A percentile compares a stretch with the other conserved stretches of the same genome.
phyloP scores from a whole-genome alignment of 2,113 vertebrate genomes.

The Tapirus terrestris region DNA sequence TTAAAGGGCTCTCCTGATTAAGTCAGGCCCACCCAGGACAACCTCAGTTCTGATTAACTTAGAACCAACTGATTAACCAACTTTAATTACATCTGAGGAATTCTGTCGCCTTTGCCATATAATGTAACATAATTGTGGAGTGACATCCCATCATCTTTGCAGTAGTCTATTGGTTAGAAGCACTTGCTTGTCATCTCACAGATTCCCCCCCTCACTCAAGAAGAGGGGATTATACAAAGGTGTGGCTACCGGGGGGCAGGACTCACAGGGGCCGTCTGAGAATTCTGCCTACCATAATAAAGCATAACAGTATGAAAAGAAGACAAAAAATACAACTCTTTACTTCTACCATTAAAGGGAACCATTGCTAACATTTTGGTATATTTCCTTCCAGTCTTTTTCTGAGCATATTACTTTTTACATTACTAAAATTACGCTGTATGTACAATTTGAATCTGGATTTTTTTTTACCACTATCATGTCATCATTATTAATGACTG shows the following conservation, averaged over 20 bases:
- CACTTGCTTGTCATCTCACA: not conserved
- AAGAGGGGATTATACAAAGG: not conserved
- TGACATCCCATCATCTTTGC: not conserved
- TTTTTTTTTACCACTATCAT: not conserved
- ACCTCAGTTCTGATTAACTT: not conserved
- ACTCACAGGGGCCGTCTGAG: not conserved
- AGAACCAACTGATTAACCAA: not conserved
- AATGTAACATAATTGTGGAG: not conserved
- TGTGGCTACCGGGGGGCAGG: not conserved
- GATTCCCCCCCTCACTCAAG: not conserved
- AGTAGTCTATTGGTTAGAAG: not conserved
- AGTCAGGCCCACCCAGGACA: not conserved
- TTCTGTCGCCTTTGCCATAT: not conserved
- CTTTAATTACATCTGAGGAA: not conserved
- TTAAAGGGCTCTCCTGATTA: not conserved
- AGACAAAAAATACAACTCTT: not conserved
- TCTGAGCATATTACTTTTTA: not conserved
- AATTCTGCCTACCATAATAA: not conserved
- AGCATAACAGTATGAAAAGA: not conserved
- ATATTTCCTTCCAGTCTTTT: not conserved
- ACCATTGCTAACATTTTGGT: not conserved
- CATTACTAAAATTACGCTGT: not conserved
- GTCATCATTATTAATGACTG: not conserved
- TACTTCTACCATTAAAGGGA: not conserved
- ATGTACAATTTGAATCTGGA: not conserved